Evolutionary conservation across 1,140 invertebrate species (phyloP), one percentile per base, ranked within the genome.

Genomic region (Apis dorsata): DNA sequence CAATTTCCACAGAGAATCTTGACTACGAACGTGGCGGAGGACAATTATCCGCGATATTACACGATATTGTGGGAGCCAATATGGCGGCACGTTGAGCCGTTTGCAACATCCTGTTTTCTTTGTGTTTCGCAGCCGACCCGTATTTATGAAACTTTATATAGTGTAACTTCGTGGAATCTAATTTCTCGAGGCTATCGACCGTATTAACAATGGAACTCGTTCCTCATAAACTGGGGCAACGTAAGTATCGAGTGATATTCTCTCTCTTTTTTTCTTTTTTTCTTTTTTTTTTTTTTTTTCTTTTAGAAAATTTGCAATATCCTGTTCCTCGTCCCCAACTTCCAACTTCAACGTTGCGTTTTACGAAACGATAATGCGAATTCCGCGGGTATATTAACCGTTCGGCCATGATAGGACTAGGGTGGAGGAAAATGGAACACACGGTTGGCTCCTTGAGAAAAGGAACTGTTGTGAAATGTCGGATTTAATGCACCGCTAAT

Each of bases 1-100:
- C 53, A 66, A 34, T 83, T 63, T 72, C 68, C 75, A 83, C 51
- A 21, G 59, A 21, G 75, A 71, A 71, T 71, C 81, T 19, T 49
- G 63, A 21, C 28, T 66, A 13, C n/a, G 9, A n/a, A 69, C 59
- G 60, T n/a, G 19, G 15, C 17, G 24, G 9, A 53, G 49, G 66
- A 78, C 80, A 76, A 81, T 81, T 81, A 81, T 71, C 81, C 75
- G 21, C 51, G 75, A 65, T 55, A 59, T 78, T 55, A 79, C 57
- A 15, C 15, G 74, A 75, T 73, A 69, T 69, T 69, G 80, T 60
- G 63, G 73, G 44, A 77, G 53, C 65, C 13, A n/a, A 69, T 69
- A 57, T 57, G 69, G 72, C 34, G 34, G n/a, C 55, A 24, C 21
- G 57, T 49, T 34, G 12, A 8, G 15, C 65, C 34, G 34, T 49